These are phyloP conservation scores for Cotesia chilonis DNA, from an alignment of 1,140 invertebrate species.

Conservation along the genomic window DNA sequence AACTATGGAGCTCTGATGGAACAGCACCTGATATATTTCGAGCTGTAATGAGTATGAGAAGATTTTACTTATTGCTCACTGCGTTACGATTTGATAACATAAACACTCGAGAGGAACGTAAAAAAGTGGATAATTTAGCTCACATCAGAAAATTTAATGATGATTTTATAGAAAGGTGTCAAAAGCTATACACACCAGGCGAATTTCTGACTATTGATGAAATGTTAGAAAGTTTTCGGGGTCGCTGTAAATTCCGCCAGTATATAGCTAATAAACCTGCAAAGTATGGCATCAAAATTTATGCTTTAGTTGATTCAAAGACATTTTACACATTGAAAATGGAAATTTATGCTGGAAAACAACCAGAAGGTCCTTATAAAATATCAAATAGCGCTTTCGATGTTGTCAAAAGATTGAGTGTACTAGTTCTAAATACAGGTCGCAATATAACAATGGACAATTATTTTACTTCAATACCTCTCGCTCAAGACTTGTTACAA, in stretches of 20 bases:
- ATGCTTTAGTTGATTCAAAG: slow-evolving; percentile 31
- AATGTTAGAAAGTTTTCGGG: slow-evolving; percentile 50
- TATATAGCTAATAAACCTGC: slow-evolving; percentile 43
- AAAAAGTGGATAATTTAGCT: slow-evolving; percentile 50
- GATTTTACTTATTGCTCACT: slow-evolving; percentile 39
- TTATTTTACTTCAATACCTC: slow-evolving; percentile 50
- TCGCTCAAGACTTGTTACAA: slow-evolving; percentile 49
- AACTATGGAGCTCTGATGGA: background rate
- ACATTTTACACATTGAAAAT: slow-evolving; percentile 34
- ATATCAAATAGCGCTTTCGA: background rate
- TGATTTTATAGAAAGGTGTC: slow-evolving; percentile 41
- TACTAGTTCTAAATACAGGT: slow-evolving; percentile 32
- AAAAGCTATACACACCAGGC: slow-evolving; percentile 36
- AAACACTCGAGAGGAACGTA: slow-evolving; percentile 43
- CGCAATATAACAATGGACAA: slow-evolving; percentile 54
- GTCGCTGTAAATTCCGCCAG: slow-evolving; percentile 38
- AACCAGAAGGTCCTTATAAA: background rate
- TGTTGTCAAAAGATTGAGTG: slow-evolving; percentile 28
- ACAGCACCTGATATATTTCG: background rate
- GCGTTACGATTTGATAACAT: slow-evolving; percentile 55
- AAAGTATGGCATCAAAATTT: slow-evolving; percentile 33
- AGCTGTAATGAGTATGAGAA: background rate
- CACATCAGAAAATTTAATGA: slow-evolving; percentile 55
- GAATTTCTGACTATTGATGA: slow-evolving; percentile 51
- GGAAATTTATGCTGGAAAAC: slow-evolving; percentile 29